Evolutionary conservation across 1,140 invertebrate species (phyloP).

Genomic region (Pararge aegeria): DNA sequence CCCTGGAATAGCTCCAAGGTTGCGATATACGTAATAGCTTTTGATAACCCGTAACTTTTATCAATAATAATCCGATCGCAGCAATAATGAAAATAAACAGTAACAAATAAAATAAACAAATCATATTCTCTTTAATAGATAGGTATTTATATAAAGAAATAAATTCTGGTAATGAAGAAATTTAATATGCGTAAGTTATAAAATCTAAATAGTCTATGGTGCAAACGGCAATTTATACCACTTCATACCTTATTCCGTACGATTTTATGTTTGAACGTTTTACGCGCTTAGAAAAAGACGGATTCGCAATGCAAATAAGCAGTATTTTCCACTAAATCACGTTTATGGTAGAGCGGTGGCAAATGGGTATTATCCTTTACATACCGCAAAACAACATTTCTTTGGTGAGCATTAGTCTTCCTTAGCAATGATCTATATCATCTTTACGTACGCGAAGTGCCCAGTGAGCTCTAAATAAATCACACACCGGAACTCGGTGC

Average conservation of each 20-base stretch:
- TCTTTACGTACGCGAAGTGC: constrained; percentile 44
- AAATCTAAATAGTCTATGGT: constrained; percentile 51
- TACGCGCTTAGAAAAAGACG: constrained; percentile 48
- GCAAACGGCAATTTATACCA: constrained; percentile 43
- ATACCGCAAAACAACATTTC: constrained; percentile 57
- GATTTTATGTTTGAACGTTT: constrained; percentile 57
- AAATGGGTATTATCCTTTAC: constrained; percentile 53
- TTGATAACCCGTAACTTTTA: no score
- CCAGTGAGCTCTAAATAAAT: constrained; percentile 50
- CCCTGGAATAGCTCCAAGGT: no score
- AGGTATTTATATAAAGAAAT: background rate
- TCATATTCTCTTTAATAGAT: background rate
- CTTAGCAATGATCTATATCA: constrained; percentile 45
- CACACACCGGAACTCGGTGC: constrained; percentile 51
- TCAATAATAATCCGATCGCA: no score
- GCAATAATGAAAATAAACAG: background rate
- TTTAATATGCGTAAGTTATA: constrained; percentile 32
- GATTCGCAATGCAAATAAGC: constrained; percentile 69
- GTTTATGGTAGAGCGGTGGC: constrained; percentile 45
- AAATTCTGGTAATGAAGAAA: background rate
- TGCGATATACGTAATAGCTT: no score
- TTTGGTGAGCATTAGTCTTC: constrained; percentile 50
- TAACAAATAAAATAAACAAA: background rate
- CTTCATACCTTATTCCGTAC: constrained; percentile 59
- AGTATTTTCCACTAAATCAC: constrained; percentile 64